phyloP scores from a whole-genome alignment of 2,797 vertebrate genomes.

The Scyliorhinus canicula region DNA sequence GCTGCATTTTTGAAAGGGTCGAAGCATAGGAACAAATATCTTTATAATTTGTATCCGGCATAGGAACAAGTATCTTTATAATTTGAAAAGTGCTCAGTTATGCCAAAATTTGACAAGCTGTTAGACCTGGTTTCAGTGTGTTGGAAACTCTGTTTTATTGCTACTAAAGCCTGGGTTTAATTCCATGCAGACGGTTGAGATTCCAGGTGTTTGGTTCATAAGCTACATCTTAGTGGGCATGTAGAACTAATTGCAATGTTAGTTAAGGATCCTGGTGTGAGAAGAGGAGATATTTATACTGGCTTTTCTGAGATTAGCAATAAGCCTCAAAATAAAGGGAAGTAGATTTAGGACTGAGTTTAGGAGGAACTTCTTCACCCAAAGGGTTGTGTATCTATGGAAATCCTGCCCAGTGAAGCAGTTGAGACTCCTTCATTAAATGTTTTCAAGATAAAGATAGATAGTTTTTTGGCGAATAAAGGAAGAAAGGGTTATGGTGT shows the following conservation, averaged over 20 bases:
- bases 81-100: background rate
- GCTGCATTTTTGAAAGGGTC: background rate
- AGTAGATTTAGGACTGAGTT: too few species aligned
- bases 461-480: too few species aligned
- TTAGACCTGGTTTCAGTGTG: background rate
- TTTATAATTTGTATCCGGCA: background rate
- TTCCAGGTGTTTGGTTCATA: background rate
- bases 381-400: too few species aligned
- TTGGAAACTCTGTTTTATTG: background rate
- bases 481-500: too few species aligned
- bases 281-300: background rate
- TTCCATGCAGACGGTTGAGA: background rate
- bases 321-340: too few species aligned
- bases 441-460: too few species aligned
- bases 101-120: background rate
- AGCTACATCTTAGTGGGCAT: background rate
- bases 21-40: background rate
- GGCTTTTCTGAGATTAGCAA: background rate
- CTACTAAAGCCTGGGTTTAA: background rate
- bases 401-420: too few species aligned
- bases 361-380: too few species aligned
- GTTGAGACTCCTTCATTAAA: too few species aligned
- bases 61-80: background rate
- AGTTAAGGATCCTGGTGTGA: background rate
- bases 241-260: background rate